phyloP scores from a whole-genome alignment of 1,140 invertebrate genomes.

The Cecropterus lyciades region DNA sequence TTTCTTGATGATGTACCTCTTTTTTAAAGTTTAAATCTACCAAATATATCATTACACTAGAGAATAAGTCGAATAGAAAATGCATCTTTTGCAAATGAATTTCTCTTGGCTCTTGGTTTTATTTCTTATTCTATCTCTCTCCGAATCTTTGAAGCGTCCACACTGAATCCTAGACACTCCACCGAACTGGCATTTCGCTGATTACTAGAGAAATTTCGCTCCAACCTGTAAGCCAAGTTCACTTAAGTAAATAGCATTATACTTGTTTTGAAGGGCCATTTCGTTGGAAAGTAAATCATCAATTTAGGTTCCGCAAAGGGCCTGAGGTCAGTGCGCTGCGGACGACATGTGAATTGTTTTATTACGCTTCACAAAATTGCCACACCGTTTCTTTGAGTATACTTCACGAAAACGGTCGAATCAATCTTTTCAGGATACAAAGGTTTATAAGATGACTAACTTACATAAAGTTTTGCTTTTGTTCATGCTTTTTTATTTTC shows the following conservation, averaged over 20 bases:
- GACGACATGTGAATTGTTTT: conserved; percentile 77
- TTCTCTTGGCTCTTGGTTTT: too few relatives aligned
- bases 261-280: neutral
- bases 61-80: too few relatives aligned
- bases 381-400: conserved; percentile 54
- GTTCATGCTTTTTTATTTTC: too few relatives aligned
- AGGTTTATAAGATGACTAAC: neutral
- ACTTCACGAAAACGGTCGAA: neutral
- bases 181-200: too few relatives aligned
- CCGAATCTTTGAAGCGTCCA: too few relatives aligned
- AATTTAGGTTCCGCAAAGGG: conserved; percentile 70
- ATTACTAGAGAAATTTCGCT: too few relatives aligned
- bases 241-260: neutral
- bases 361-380: conserved; percentile 73
- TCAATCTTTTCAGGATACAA: neutral
- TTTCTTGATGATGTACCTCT: too few relatives aligned
- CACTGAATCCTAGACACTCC: too few relatives aligned
- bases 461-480: neutral
- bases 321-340: conserved; percentile 64
- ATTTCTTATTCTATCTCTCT: too few relatives aligned
- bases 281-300: conserved; percentile 54
- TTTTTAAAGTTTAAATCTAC: too few relatives aligned
- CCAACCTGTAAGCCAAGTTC: neutral
- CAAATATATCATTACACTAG: too few relatives aligned
- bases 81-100: too few relatives aligned